Percentiles rank a stretch among this genome's conserved stretches.
Conservation (phyloP, 1,140 invertebrate species). For the Geopemphigus sp. region DNA sequence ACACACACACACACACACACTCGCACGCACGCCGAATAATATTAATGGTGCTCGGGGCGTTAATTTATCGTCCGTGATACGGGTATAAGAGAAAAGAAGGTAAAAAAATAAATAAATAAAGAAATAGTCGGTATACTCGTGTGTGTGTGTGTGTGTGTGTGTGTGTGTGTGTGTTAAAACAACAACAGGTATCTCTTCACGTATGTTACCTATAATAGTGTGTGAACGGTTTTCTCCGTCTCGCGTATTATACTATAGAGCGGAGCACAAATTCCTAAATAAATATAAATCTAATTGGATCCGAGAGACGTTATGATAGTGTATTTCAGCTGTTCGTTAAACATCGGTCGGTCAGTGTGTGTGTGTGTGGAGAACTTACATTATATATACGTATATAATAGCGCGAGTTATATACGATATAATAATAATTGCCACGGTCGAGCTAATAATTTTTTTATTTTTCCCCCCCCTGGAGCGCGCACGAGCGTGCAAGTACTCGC, state of each 20-base stretch:
- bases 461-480: background rate
- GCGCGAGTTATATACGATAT: background rate
- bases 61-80: slow-evolving; percentile 38
- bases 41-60: slow-evolving; percentile 41
- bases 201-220: background rate
- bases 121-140: background rate
- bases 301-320: slow-evolving; percentile 29
- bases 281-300: slow-evolving; percentile 45
- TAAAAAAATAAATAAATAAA: slow-evolving; percentile 2
- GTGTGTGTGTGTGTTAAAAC: background rate
- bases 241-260: background rate
- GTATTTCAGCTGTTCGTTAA: slow-evolving; percentile 17
- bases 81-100: background rate
- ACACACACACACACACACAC: background rate
- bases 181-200: slow-evolving; percentile 16
- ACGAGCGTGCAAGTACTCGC: background rate
- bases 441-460: background rate
- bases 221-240: background rate
- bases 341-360: too few species aligned
- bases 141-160: background rate
- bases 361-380: background rate
- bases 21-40: slow-evolving; percentile 10
- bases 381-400: background rate
- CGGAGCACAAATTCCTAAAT: slow-evolving; percentile 30
- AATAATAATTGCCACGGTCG: slow-evolving; percentile 1